A percentile compares a stretch with the other conserved stretches of the same genome.
phyloP scores from a whole-genome alignment of 1,140 invertebrate genomes.

The Venturia canescens region DNA sequence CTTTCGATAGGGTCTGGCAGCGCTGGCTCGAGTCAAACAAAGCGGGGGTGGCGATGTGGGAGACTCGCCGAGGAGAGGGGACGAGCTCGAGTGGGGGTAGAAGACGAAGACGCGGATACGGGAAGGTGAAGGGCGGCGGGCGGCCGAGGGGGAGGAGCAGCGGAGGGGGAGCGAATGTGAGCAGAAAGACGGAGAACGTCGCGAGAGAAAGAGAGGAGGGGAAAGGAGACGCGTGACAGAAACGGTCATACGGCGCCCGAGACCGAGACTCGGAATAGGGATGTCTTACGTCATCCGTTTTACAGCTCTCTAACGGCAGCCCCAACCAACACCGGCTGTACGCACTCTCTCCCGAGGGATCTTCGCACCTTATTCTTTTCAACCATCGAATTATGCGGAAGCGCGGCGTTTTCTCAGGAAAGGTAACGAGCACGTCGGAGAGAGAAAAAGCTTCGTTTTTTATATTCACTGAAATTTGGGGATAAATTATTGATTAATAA shows the following conservation, averaged over 20 bases:
- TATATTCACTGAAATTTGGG: no score
- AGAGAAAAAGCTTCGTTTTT: no score
- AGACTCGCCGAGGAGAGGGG: not conserved
- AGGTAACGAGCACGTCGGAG: not conserved
- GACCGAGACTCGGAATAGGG: constrained; percentile 66
- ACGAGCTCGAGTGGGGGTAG: constrained; percentile 51
- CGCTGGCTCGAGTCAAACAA: not conserved
- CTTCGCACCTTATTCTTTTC: not conserved
- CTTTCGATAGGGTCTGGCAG: constrained; percentile 1
- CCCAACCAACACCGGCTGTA: constrained; percentile 30
- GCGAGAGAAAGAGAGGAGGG: constrained; percentile 48
- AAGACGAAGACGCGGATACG: constrained; percentile 34
- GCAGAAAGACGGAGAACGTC: constrained; percentile 47
- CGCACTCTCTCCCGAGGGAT: not conserved
- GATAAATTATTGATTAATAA: no score
- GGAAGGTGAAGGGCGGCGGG: constrained; percentile 55
- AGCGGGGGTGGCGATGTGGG: constrained; percentile 21
- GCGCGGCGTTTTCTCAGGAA: not conserved
- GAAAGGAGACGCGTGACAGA: constrained; percentile 63
- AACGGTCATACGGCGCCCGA: constrained; percentile 71
- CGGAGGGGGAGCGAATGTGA: constrained; percentile 44
- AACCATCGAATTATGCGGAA: not conserved
- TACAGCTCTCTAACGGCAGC: constrained; percentile 23
- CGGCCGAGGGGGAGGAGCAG: no score
- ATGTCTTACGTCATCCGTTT: constrained; percentile 71